These are phyloP conservation scores for Trichonephila inaurata DNA, from an alignment of 1,140 invertebrate genomes.

Conservation along the genomic window DNA sequence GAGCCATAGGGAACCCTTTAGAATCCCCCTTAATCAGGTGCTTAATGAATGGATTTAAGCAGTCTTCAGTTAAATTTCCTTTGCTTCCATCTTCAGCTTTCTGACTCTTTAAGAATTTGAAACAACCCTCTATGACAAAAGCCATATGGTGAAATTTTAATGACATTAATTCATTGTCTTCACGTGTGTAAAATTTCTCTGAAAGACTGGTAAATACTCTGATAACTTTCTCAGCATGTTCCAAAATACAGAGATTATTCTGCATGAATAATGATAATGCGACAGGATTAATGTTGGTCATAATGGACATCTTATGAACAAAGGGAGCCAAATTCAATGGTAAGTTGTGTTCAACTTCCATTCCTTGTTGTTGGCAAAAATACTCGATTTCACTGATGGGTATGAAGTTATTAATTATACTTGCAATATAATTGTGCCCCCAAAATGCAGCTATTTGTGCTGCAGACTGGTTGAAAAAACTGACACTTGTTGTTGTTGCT, in stretches of 20 bases:
- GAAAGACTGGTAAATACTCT: constrained; percentile 92
- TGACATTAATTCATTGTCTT: too few relatives aligned
- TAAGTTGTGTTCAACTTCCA: constrained; percentile 90
- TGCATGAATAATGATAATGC: constrained; percentile 70
- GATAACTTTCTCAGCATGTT: constrained; percentile 88
- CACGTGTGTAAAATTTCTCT: too few relatives aligned
- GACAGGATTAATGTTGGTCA: constrained; percentile 83
- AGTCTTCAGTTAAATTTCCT: constrained; percentile 79
- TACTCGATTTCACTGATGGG: constrained; percentile 91
- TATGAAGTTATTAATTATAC: constrained; percentile 97
- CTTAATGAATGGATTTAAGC: constrained; percentile 79
- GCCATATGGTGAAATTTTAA: too few relatives aligned
- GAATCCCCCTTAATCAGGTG: constrained; percentile 88
- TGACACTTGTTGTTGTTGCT: too few relatives aligned
- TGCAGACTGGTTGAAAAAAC: too few relatives aligned
- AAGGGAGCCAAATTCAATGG: constrained; percentile 87
- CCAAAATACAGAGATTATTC: constrained; percentile 84
- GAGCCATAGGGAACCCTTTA: constrained; percentile 89
- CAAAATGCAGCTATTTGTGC: too few relatives aligned
- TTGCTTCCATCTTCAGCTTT: constrained; percentile 82
- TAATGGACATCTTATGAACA: constrained; percentile 93
- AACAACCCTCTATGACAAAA: constrained; percentile 87
- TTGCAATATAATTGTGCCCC: constrained; percentile 94
- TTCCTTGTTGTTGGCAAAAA: constrained; percentile 89
- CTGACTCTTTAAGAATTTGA: constrained; percentile 57